These are phyloP conservation scores for Coelogynopora nodosa DNA, from an alignment of 2,888 invertebrate genomes.

Conservation along the genomic window DNA sequence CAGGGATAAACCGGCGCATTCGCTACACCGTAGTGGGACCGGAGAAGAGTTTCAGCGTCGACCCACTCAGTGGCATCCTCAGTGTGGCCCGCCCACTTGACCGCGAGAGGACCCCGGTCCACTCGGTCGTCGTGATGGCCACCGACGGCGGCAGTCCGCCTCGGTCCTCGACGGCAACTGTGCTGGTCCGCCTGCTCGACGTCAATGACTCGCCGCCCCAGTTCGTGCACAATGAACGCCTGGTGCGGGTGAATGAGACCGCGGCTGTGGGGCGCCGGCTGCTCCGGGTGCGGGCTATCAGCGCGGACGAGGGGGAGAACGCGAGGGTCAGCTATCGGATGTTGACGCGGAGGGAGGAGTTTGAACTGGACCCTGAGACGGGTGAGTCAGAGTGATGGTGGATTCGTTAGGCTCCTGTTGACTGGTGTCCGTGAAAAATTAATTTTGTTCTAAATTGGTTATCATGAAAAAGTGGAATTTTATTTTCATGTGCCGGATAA, in stretches of 20 bases:
- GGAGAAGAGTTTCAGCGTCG: background rate
- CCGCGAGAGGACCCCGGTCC: background rate
- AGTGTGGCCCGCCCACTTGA: background rate
- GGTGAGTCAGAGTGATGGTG: too few relatives aligned
- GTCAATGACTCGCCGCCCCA: constrained; percentile 7
- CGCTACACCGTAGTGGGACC: background rate
- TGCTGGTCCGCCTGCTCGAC: background rate
- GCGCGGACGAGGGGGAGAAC: constrained; percentile 15
- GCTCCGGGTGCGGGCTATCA: background rate
- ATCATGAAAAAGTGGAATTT: too few relatives aligned
- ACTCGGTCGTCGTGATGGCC: background rate
- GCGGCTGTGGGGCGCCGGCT: background rate
- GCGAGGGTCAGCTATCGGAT: constrained; percentile 35
- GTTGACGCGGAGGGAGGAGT: background rate
- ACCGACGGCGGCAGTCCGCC: background rate
- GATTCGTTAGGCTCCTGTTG: too few relatives aligned
- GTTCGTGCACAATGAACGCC: background rate
- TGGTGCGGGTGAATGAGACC: background rate
- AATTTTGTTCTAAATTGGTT: too few relatives aligned
- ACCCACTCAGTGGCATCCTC: background rate
- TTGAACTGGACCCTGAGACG: background rate
- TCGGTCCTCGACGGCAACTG: background rate
- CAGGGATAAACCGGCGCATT: constrained; percentile 3
- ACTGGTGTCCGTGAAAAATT: too few relatives aligned
- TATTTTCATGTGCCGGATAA: too few relatives aligned